Conservation (phyloP, 2,113 vertebrate genomes). For the Himantopus leucocephalus region DNA sequence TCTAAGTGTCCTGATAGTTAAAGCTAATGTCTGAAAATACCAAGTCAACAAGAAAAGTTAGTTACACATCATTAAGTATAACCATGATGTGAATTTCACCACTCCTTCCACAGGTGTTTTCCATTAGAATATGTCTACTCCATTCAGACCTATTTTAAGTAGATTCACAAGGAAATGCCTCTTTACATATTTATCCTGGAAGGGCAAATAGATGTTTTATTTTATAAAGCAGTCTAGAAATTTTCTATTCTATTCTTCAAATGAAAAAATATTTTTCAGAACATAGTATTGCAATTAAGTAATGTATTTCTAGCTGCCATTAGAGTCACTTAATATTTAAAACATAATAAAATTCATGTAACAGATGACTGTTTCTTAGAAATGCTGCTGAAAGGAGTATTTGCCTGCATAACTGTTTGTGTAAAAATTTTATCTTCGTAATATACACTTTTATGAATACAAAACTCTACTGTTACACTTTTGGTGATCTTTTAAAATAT, state of each 20-base stretch:
- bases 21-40: neutral
- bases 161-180: constrained; percentile 53
- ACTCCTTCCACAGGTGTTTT: constrained; percentile 36
- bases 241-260: constrained; percentile 34
- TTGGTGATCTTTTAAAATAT: neutral
- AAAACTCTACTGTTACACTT: neutral
- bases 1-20: neutral
- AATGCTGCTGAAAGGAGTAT: neutral
- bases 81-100: constrained; percentile 8
- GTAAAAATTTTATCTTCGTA: neutral
- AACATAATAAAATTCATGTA: neutral
- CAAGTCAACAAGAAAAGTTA: neutral
- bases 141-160: constrained; percentile 45
- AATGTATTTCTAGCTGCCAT: constrained; percentile 12
- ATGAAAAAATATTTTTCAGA: constrained; percentile 38
- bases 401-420: neutral
- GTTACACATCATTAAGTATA: constrained; percentile 1
- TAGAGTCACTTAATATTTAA: neutral
- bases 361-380: neutral
- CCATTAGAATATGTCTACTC: constrained; percentile 47
- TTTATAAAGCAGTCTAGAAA: constrained; percentile 6
- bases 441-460: neutral
- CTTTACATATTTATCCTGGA: constrained; percentile 49
- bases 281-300: neutral
- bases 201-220: neutral